Percentiles rank a stretch among this genome's conserved stretches.
Conservation (phyloP, 2,888 invertebrate genomes). For the Rhamphomyia laevipes region DNA sequence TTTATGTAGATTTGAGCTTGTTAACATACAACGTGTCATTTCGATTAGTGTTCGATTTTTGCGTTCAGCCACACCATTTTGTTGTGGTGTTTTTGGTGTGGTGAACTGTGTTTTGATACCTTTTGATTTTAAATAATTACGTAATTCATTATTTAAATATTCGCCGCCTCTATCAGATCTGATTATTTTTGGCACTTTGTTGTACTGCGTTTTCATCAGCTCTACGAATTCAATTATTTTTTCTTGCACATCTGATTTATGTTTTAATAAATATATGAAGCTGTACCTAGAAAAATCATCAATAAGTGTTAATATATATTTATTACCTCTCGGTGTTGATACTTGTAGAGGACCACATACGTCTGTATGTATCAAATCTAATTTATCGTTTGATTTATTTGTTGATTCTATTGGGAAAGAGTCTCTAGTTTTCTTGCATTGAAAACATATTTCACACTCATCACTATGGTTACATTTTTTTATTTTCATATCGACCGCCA, state of each 20-base stretch:
- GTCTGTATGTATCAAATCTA: conserved; percentile 22
- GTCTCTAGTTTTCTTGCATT: conserved; percentile 16
- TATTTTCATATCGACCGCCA: conserved; percentile 8
- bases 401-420: conserved; percentile 19
- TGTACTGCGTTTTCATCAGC: conserved; percentile 6
- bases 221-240: conserved; percentile 1
- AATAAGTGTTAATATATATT: conserved; percentile 21
- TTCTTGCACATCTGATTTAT: conserved; percentile 8
- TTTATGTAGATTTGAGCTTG: not conserved
- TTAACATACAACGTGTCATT: conserved; percentile 18
- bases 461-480: conserved; percentile 10
- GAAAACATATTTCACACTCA: conserved; percentile 11
- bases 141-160: conserved; percentile 16
- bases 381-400: conserved; percentile 1
- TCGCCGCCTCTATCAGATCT: conserved; percentile 16
- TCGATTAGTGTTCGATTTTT: conserved; percentile 15
- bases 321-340: conserved; percentile 16
- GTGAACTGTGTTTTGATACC: conserved; percentile 18
- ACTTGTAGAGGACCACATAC: conserved; percentile 24
- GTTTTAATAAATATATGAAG: conserved; percentile 15
- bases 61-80: conserved; percentile 20
- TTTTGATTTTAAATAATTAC: conserved; percentile 13
- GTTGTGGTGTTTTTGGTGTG: conserved; percentile 18
- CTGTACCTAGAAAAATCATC: conserved; percentile 23
- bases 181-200: conserved; percentile 2